These are phyloP conservation scores for Bicyclus anynana DNA, from an alignment of 1,140 invertebrate genomes.

Conservation along the genomic window DNA sequence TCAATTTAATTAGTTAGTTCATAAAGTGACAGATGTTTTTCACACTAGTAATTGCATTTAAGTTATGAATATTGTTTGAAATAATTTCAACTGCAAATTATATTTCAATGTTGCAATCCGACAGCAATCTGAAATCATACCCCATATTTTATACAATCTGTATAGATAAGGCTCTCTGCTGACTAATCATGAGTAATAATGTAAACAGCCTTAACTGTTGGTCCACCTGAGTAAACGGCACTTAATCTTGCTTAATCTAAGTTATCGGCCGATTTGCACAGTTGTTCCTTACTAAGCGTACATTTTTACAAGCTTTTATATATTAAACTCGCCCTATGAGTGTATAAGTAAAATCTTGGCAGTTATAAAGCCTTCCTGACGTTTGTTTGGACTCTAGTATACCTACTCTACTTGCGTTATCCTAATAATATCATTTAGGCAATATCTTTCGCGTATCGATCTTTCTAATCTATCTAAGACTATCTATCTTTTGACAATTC, in stretches of 20 bases:
- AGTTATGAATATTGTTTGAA: not conserved
- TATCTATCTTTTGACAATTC: too few relatives aligned
- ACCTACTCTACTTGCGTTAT: too few relatives aligned
- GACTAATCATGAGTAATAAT: constrained; percentile 20
- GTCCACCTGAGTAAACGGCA: constrained; percentile 17
- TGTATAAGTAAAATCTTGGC: too few relatives aligned
- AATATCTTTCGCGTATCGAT: too few relatives aligned
- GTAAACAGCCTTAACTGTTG: constrained; percentile 16
- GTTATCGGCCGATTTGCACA: constrained; percentile 18
- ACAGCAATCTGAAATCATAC: constrained; percentile 1
- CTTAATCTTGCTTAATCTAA: constrained; percentile 19
- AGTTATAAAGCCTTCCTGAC: too few relatives aligned
- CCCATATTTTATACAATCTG: not conserved
- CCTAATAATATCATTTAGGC: too few relatives aligned
- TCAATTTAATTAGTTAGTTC: too few relatives aligned
- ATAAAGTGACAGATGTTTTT: too few relatives aligned
- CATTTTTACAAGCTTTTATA: not conserved
- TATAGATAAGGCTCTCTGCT: constrained; percentile 5
- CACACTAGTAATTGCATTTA: too few relatives aligned
- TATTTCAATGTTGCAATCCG: not conserved
- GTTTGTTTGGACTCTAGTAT: too few relatives aligned
- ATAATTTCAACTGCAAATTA: not conserved
- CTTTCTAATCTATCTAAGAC: too few relatives aligned
- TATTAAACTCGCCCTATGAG: too few relatives aligned
- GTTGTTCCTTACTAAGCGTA: not conserved